Evolutionary conservation across 2,888 invertebrate species (phyloP), one percentile per base, ranked within the genome.

Genomic region (Pegoplata infirma): DNA sequence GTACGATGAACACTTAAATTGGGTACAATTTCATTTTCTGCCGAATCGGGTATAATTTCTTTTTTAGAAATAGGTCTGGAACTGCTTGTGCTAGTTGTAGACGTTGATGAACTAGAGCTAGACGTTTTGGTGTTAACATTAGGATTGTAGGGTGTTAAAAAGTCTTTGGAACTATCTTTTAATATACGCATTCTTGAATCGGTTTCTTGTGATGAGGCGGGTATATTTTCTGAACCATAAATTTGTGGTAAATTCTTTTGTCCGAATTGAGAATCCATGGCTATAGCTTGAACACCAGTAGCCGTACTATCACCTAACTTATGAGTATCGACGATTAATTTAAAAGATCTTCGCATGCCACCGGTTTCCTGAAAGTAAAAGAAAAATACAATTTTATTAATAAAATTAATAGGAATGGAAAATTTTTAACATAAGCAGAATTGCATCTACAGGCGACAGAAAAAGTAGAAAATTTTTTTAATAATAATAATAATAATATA

Each of bases 331-430:
- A 86, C 85, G 76, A 85, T 85, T 19, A 86, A 80, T 77, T 86
- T 85, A 75, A 82, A 85, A 17, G 86, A 86, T 78, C 86, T 82
- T 10, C 86, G 84, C 86, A 86, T 86, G 55, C 84, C 85, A 72
- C 86, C 85, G 55, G 85, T 86, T 81, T 85, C 85, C 86, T 86
- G 67, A 6, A 83, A 81, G 32, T 47, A 46, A 1, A 74, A 28
- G 49, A 1, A 58, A 25, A 47, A 59, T 10, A 14, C 44, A 14
- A 32, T 3, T 32, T 2, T 3, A 10, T 32, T 32, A 32, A 28
- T 32, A 10, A 32, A 32, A 32, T 10, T 32, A 32, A 2, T 32
- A 32, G 12, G n/a, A 32, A 5, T 28, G 3, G 3, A 5, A 23
- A 6, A 23, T 3, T 23, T 23, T 23, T 5, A 23, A 23, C 6